A percentile compares a stretch with the other conserved stretches of the same genome.
phyloP scores from a whole-genome alignment of 2,113 vertebrate genomes.

The Engraulis encrasicolus region DNA sequence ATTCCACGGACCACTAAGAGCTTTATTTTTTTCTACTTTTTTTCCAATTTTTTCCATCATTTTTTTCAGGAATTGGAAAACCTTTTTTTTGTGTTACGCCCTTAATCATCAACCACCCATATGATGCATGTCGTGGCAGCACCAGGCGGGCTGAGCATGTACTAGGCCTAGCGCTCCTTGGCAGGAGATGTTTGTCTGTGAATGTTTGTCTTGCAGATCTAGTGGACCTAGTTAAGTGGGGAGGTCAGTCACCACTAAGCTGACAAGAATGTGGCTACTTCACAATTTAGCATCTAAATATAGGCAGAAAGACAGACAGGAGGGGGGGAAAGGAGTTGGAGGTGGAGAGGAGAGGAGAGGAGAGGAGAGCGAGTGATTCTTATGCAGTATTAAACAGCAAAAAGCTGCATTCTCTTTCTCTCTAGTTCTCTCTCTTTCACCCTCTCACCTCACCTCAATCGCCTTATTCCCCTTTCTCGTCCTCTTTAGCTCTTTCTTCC shows the following conservation, averaged over 20 bases:
- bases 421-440: constrained; percentile 9
- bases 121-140: too few relatives aligned
- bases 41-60: too few relatives aligned
- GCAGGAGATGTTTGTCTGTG: background rate
- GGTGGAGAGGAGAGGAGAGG: background rate
- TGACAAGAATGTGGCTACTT: constrained; percentile 70
- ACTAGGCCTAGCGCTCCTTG: too few relatives aligned
- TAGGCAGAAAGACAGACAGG: constrained; percentile 59
- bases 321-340: constrained; percentile 12
- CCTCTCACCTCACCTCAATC: constrained; percentile 21
- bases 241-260: constrained; percentile 67
- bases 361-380: constrained; percentile 36
- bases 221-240: background rate
- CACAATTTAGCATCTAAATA: constrained; percentile 74
- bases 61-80: too few relatives aligned
- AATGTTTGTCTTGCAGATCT: constrained; percentile 12
- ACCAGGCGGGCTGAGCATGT: constrained; percentile 14
- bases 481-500: background rate
- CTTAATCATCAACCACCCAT: too few relatives aligned
- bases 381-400: constrained; percentile 67
- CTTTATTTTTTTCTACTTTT: too few relatives aligned
- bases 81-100: too few relatives aligned
- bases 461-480: too few relatives aligned
- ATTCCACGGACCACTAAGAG: too few relatives aligned
- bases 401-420: constrained; percentile 29